These are phyloP conservation scores for Nudaria mundana DNA, from an alignment of 2,888 invertebrate species.

Conservation along the genomic window DNA sequence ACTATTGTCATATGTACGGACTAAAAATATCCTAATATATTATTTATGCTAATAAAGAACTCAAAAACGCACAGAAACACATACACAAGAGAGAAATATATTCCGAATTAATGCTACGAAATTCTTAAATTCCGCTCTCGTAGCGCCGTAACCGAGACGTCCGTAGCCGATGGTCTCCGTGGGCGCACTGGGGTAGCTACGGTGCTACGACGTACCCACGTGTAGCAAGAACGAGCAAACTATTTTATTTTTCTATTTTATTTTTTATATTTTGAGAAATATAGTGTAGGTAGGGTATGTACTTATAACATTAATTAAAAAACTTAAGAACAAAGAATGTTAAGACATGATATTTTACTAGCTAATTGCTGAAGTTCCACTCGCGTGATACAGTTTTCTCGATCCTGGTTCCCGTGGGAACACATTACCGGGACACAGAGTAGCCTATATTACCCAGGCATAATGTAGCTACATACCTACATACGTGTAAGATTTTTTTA, in stretches of 20 bases:
- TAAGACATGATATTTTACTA: too few species aligned
- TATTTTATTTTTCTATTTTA: constrained; percentile 16
- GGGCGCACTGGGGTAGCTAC: constrained; percentile 47
- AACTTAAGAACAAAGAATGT: too few species aligned
- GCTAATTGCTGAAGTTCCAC: too few species aligned
- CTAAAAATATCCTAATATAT: constrained; percentile 1
- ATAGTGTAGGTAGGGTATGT: too few species aligned
- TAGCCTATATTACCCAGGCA: too few species aligned
- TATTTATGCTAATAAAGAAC: constrained; percentile 7
- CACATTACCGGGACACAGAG: too few species aligned
- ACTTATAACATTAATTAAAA: too few species aligned
- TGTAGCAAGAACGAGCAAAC: constrained; percentile 11
- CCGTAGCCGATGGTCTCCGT: constrained; percentile 48
- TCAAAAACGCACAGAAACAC: constrained; percentile 14
- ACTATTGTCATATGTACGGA: constrained; percentile 5
- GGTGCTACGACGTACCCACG: constrained; percentile 19
- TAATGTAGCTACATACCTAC: too few species aligned
- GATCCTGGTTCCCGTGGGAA: too few species aligned
- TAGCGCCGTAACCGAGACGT: constrained; percentile 41
- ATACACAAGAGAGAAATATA: constrained; percentile 15
- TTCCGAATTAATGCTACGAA: constrained; percentile 18
- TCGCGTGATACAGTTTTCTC: too few species aligned
- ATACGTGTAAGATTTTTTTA: too few species aligned
- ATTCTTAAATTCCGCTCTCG: constrained; percentile 9
- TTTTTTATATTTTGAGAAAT: too few species aligned